Base-by-base conservation (phyloP, 2,888 invertebrate genomes). In the Athalia rosae region DNA sequence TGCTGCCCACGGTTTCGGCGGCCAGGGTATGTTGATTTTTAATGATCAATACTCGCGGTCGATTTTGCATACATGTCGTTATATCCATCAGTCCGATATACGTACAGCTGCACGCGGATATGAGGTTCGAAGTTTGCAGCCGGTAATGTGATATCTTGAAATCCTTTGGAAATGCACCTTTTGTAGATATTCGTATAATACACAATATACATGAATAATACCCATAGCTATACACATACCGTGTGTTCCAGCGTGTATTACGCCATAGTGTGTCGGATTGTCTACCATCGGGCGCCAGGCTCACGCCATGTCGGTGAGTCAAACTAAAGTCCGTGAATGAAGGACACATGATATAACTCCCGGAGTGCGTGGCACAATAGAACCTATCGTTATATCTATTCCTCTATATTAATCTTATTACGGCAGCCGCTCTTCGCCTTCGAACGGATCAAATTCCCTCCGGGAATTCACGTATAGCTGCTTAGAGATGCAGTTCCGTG, bases 131-230 rank as follows among this genome's bases (percentile, higher is more conserved):
- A 8, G 53, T 53, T 53, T 4, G 53, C 4, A 11, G 8, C 4
- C 9, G n/a, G 53, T 53, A 4, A 8, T 53, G 11, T 5, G 7
- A n/a, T 53, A 7, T 53, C 4, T 50, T 11, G 28, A 28, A 53
- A 53, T 67, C 67, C 15, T 41, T 67, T 53, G 50, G 67, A 67
- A 53, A 6, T 11, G 47, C 47, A 11, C 6, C 53, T n/a, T 41
- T 28, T 50, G 7, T 9, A 7, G 53, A 41, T 67, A 3, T 28
- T 41, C 11, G 3, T n/a, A n/a, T n/a, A n/a, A 28, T 28, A n/a
- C n/a, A 28, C 28, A 28, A 28, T 28, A 28, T 28, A 28, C 28
- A 28, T 28, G 28, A 28, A 28, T 28, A 28, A 28, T 28, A 28
- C 28, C 28, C 0, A 28, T 28, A 28, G 28, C 28, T 28, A 28